Evolutionary conservation across 2,797 vertebrate genomes (phyloP), one percentile per base, ranked within the genome.

Genomic region (Enteromius trimaculatus): DNA sequence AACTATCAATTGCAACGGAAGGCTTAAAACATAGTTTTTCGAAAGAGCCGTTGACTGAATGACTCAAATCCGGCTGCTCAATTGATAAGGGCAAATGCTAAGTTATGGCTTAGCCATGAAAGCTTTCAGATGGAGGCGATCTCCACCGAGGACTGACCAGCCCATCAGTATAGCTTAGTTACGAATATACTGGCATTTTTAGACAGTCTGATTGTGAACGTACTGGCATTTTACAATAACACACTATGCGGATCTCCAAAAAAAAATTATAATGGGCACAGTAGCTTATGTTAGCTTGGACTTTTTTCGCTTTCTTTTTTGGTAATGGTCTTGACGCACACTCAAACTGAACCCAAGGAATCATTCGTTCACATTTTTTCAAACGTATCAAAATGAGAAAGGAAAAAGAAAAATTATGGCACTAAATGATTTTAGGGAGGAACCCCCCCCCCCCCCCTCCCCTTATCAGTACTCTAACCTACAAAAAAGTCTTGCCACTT

Each of bases 201-300:
- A 74, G 29, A 66, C 29, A 89, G 90, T 92, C 90, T 90, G 90
- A 90, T 88, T 92, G 84, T 51, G 91, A 91, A 90, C 89, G 84
- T 90, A 93, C 92, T 93, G 92, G 91, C 92, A 92, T 92, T 93
- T 90, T 92, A 92, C 90, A 92, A 91, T 87, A 82, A 91, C 88
- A 92, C 90, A 92, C 91, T 84, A 88, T 88, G 89, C 92, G 90
- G 92, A 92, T 92, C 86, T 83, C 90, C 88, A 88, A 91, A 79
- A 79, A 58, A n/a, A 37, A 37, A 34, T n/a, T 79, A 10, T 37
- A 82, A 64, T 23, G 65, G 65, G 51, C 65, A 69, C 62, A 68
- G 23, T 69, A 83, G 81, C 72, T 79, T 75, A 47, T 51, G 11
- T 70, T 42, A 29, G 66, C 62, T 81, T 80, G 26, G 31, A 79